Base-by-base conservation (phyloP, 2,888 invertebrate genomes). In the Folsomia candida region DNA sequence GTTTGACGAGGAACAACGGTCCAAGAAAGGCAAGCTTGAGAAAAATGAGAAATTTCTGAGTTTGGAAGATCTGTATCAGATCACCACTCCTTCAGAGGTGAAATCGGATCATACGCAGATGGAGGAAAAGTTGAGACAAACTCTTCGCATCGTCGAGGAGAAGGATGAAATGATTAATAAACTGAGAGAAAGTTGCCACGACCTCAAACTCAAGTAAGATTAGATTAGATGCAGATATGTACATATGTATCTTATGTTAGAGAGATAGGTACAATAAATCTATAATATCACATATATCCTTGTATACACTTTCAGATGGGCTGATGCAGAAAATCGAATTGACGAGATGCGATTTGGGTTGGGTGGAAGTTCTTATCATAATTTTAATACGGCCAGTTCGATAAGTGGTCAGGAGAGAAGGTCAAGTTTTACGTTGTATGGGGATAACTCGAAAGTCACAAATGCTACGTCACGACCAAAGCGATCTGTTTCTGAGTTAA, bases 301-400 rank as follows among this genome's bases (percentile, higher is more conserved):
- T n/a, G n/a, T n/a, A n/a, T n/a, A n/a, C n/a, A n/a, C n/a, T n/a
- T n/a, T n/a, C n/a, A n/a, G n/a, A n/a, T 77, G 67, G 71, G 78
- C 78, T 18, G 75, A 77, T 67, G 77, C 78, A 22, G 76, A 78
- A 62, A 78, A 76, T 67, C 71, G 75, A 24, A 75, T 78, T 26
- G 78, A 78, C 63, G 74, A 78, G 71, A 62, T 78, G 57, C 29
- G 78, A 51, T 78, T 76, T 60, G 37, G 37, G 14, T 37, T 37
- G 37, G 37, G 37, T 37, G 37, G 37, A 37, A 14, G 11, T 54
- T 54, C 54, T 18, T 57, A 6, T 57, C 6, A 57, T 57, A 57
- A 57, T 11, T 57, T 22, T 57, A 25, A n/a, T 60, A 11, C 6
- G 24, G 18, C 60, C 26, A 24, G 22, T 24, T 37, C 20, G 65